These are phyloP conservation scores for Gadopsis marmoratus DNA, from an alignment of 2,797 vertebrate genomes.

Conservation along the genomic window DNA sequence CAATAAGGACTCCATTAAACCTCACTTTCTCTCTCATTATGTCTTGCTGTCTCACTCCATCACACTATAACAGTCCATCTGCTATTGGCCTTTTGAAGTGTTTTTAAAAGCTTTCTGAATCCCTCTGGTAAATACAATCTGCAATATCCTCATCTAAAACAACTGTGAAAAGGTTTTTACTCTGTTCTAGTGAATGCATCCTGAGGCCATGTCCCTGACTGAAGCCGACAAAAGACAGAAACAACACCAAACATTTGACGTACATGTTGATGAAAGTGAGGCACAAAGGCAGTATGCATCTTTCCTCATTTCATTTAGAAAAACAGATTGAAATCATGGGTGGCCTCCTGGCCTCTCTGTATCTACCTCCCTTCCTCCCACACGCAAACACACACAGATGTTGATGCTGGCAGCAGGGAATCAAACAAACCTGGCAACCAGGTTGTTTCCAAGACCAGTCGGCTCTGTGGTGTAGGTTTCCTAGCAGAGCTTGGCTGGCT, in stretches of 20 bases:
- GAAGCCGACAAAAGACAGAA: background rate
- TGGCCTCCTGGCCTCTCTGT: slow-evolving; percentile 48
- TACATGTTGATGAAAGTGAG: slow-evolving; percentile 4
- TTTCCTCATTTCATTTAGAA: slow-evolving; percentile 35
- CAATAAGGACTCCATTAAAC: slow-evolving; percentile 71
- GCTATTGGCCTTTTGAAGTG: slow-evolving; percentile 26
- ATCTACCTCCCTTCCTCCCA: slow-evolving; percentile 4
- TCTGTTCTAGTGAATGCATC: slow-evolving; percentile 7
- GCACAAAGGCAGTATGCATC: background rate
- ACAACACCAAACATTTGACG: slow-evolving; percentile 19
- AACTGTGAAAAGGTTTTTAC: background rate
- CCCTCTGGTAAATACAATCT: slow-evolving; percentile 36
- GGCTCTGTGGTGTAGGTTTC: slow-evolving; percentile 69
- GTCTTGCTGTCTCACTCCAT: slow-evolving; percentile 36
- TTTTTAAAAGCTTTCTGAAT: slow-evolving; percentile 65
- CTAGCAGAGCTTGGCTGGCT: slow-evolving; percentile 64
- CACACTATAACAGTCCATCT: slow-evolving; percentile 43
- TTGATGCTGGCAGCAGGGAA: slow-evolving; percentile 67
- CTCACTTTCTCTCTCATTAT: slow-evolving; percentile 19
- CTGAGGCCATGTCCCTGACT: background rate
- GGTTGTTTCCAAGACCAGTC: slow-evolving; percentile 60
- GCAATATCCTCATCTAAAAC: slow-evolving; percentile 10
- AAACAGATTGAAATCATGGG: slow-evolving; percentile 49
- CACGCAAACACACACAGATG: slow-evolving; percentile 52
- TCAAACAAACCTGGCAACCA: slow-evolving; percentile 65